A percentile compares a stretch with the other conserved stretches of the same genome.
Conservation (phyloP, 2,797 vertebrate genomes). For the Cottoperca gobio region DNA sequence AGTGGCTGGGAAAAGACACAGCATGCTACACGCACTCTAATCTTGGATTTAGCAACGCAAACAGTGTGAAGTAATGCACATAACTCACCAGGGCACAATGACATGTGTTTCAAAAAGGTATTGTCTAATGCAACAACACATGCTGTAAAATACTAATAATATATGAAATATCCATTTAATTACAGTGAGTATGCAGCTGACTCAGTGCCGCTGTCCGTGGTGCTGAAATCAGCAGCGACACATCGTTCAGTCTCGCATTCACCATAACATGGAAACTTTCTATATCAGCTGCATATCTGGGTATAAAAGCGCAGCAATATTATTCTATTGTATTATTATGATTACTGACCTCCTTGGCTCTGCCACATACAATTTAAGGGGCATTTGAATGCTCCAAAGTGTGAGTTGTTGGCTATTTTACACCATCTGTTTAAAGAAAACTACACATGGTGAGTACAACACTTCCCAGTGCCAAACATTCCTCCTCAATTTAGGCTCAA, state of each 20-base stretch:
- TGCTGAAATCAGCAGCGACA: constrained; percentile 16
- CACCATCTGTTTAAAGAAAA: not conserved
- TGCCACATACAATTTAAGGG: not conserved
- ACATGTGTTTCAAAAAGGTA: not conserved
- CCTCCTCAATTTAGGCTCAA: not conserved
- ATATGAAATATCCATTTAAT: not conserved
- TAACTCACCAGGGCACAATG: not conserved
- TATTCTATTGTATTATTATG: not conserved
- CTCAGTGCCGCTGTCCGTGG: constrained; percentile 27
- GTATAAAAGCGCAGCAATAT: not conserved
- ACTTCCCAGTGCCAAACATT: not conserved
- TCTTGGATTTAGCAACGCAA: not conserved
- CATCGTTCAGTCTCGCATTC: not conserved
- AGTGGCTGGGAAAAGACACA: constrained; percentile 49
- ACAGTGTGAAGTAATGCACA: not conserved
- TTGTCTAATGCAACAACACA: no score
- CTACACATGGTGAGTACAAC: not conserved
- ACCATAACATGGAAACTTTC: constrained; percentile 7
- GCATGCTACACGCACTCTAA: not conserved
- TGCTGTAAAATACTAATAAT: fast-evolving
- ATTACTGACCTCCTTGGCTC: not conserved
- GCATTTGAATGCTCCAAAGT: not conserved
- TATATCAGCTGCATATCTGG: not conserved
- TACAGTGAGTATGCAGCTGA: not conserved
- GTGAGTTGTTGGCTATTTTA: not conserved